Evolutionary conservation across 2,888 invertebrate genomes (phyloP), one percentile per base, ranked within the genome.

Genomic region (Hydroisotoma schaefferi): DNA sequence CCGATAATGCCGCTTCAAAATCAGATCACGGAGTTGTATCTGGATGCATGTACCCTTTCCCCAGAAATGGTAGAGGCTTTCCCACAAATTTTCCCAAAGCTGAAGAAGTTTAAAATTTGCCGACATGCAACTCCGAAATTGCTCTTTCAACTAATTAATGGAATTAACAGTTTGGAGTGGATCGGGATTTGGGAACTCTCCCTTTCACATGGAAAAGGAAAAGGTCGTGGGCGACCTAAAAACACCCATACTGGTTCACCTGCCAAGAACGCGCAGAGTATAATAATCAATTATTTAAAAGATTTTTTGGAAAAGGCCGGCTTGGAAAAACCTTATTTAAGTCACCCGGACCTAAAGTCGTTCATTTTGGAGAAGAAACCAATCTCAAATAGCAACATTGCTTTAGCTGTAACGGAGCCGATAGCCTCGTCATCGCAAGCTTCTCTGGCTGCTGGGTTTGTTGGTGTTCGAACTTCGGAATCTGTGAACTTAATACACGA

Each of bases 51-150:
- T 18, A n/a, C 23, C n/a, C 40, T 25, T 25, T 10, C 2, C 2
- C 28, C 27, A 23, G 47, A 53, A 10, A 26, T 57, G 27, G 23
- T 52, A 1, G 18, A 6, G 12, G 20, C 40, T 2, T 12, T 57
- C 2, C 59, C 55, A n/a, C 29, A 38, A 12, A 44, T 55, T 8
- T 55, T 59, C 40, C 55, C 55, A 18, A 49, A 28, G 22, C 25
- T 59, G 15, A 55, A 54, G 20, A 46, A 38, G n/a, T 26, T 54
- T 10, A 33, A 47, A 12, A 12, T 59, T 18, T 58, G 49, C 23
- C 22, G 54, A 4, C 27, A 26, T 20, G 2, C 46, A 4, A 26
- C 20, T 2, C 15, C 37, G 8, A 1, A 43, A 6, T 4, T 15
- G 2, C 15, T 54, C 5, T 20, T 47, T 1, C 22, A 20, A n/a